Conservation (phyloP, 2,113 vertebrate genomes). For the Mobula hypostoma region DNA sequence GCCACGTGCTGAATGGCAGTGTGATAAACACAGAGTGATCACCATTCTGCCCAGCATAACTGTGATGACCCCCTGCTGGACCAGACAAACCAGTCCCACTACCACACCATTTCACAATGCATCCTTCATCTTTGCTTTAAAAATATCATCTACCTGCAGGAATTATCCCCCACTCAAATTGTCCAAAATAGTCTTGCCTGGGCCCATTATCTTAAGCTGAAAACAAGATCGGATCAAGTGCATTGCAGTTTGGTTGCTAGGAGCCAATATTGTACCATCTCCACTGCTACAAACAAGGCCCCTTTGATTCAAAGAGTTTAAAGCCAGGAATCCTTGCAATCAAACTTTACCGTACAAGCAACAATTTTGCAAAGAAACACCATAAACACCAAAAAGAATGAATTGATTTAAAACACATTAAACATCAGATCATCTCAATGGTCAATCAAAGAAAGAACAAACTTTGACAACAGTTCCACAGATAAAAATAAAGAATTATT, state of each 20-base stretch:
- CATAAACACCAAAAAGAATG: neutral
- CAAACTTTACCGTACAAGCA: neutral
- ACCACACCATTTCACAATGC: neutral
- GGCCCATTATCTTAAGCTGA: neutral
- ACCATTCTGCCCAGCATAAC: neutral
- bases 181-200: no score
- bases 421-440: neutral
- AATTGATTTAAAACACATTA: neutral
- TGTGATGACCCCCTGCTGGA: neutral
- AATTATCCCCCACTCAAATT: neutral
- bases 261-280: no score
- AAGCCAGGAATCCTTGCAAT: neutral
- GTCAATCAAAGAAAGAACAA: neutral
- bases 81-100: neutral
- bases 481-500: neutral
- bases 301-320: no score
- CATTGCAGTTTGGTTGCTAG: no score
- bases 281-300: no score
- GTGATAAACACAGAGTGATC: no score
- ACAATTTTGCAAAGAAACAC: neutral
- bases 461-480: neutral
- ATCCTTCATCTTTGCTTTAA: neutral
- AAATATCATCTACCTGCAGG: neutral
- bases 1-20: no score
- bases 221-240: neutral